Base-by-base conservation (phyloP, 2,113 vertebrate genomes). In the Phylloscopus trochilus region DNA sequence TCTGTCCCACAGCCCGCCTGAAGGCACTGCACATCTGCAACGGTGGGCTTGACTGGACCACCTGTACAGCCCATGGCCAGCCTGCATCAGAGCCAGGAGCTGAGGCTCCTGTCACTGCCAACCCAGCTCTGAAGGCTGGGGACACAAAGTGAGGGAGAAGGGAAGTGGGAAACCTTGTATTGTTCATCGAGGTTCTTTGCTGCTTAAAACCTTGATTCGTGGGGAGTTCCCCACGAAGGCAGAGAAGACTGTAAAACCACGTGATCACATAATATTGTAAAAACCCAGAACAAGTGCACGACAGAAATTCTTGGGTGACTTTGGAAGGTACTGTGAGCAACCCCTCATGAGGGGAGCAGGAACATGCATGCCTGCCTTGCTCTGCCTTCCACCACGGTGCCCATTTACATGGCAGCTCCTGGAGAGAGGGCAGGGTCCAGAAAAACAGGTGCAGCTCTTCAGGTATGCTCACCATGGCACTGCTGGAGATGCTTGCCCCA, bases 331-430 rank as follows among this genome's bases (percentile, higher is more conserved):
- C 18, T 49, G 15, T 55, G 47, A 47, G 63, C 73, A 72, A 16
- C 6, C 9, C 23, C 16, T 86, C 69, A 21, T 0, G 0, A 78
- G 63, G 33, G 49, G 26, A 84, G 21, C n/a, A 84, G 43, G 15
- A 53, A 43, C 55, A 55, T 0, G 0, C 33, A 46, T 15, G 47
- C 13, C 56, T 85, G 30, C 33, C 35, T 64, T 4, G 0, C 18
- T 70, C 43, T 87, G 66, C 43, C 68, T 60, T 75, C 60, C 22
- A 31, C 22, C 24, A 37, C 4, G 8, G 2, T 37, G 8, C 20
- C 43, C 2, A 1, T 46, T 84, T 73, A 12, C 44, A 44, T 8
- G 14, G 33, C 8, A 15, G 12, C 30, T 79, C 56, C 44, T 59
- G 44, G 46, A 62, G 19, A 83, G 11, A 76, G 49, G 14, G 35